These are phyloP conservation scores for Chloromyia formosa DNA, from an alignment of 2,888 invertebrate species.

Conservation along the genomic window DNA sequence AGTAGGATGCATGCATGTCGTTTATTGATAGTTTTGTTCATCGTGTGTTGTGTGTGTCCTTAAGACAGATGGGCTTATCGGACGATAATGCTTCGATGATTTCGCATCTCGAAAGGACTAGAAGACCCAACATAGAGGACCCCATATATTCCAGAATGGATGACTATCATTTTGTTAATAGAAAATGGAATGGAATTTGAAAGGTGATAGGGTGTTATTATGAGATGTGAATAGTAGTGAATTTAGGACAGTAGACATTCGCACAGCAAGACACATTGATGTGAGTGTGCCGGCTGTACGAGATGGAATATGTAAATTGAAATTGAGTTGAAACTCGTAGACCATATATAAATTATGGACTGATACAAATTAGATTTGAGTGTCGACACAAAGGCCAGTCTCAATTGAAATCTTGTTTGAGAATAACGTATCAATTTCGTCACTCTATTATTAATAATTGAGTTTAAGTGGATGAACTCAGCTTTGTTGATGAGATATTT, in stretches of 20 bases:
- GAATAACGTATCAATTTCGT: too few relatives aligned
- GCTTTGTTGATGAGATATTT: too few relatives aligned
- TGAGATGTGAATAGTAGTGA: slow-evolving; percentile 32
- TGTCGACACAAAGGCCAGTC: too few relatives aligned
- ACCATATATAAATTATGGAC: too few relatives aligned
- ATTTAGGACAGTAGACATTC: not conserved
- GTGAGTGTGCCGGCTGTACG: too few relatives aligned
- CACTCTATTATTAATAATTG: too few relatives aligned
- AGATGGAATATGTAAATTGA: too few relatives aligned
- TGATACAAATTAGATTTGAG: too few relatives aligned
- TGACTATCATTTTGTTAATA: slow-evolving; percentile 35
- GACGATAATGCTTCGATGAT: slow-evolving; percentile 42
- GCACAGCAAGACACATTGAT: not conserved
- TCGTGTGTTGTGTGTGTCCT: not conserved
- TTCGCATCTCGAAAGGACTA: slow-evolving; percentile 21
- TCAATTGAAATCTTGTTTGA: too few relatives aligned
- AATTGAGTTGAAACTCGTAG: too few relatives aligned
- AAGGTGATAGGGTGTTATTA: slow-evolving; percentile 21
- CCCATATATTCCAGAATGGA: slow-evolving; percentile 23
- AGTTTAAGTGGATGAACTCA: too few relatives aligned
- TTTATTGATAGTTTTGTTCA: not conserved
- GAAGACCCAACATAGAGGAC: not conserved
- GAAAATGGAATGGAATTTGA: slow-evolving; percentile 22
- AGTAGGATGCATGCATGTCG: too few relatives aligned
- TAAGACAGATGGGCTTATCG: slow-evolving; percentile 42